Evolutionary conservation across 2,888 invertebrate species (phyloP).

Genomic region (Leptopterna dolabrata): DNA sequence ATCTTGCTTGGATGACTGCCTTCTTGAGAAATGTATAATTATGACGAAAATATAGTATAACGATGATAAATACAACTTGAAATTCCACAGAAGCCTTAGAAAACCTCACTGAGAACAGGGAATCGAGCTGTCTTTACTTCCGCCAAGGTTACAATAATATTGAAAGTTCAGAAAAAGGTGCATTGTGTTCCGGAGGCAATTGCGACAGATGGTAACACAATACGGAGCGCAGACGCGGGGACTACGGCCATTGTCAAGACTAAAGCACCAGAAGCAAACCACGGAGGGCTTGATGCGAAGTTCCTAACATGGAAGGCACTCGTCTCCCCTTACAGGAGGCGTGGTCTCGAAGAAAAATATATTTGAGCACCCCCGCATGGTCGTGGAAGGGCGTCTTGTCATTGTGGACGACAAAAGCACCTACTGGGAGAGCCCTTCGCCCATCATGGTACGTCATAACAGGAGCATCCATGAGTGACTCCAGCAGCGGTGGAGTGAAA

Average conservation of each 20-base stretch:
- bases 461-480: constrained; percentile 15
- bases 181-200: neutral
- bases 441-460: constrained; percentile 29
- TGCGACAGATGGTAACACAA: constrained; percentile 53
- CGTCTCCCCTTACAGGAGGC: constrained; percentile 48
- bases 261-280: constrained; percentile 34
- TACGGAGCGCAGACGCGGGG: constrained; percentile 6
- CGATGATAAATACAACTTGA: too few species aligned
- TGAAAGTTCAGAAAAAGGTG: neutral
- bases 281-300: constrained; percentile 47
- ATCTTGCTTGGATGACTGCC: too few species aligned
- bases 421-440: neutral
- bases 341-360: constrained; percentile 43
- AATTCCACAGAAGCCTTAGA: too few species aligned
- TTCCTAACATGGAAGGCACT: constrained; percentile 35
- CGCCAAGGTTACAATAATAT: neutral
- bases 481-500: neutral
- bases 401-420: neutral
- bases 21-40: too few species aligned
- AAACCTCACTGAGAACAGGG: neutral
- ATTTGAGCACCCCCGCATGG: constrained; percentile 1
- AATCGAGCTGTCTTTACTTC: neutral
- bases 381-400: neutral
- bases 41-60: too few species aligned
- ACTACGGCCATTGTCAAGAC: constrained; percentile 48